A percentile compares a stretch with the other conserved stretches of the same genome.
phyloP scores from a whole-genome alignment of 2,113 vertebrate genomes.

The Sphyrna mokarran region DNA sequence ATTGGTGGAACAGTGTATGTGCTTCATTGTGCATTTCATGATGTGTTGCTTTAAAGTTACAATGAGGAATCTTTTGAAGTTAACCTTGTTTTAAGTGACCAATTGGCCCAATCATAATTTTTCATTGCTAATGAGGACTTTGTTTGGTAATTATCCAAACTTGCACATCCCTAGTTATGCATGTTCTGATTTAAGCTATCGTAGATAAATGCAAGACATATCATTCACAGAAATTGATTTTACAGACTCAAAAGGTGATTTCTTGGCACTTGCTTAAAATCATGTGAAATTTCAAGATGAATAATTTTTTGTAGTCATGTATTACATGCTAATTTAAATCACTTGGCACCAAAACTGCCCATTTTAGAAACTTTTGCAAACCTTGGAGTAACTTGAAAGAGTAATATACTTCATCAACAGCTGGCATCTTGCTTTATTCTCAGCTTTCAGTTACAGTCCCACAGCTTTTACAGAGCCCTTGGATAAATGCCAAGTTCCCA shows the following conservation, averaged over 20 bases:
- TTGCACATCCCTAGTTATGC: neutral
- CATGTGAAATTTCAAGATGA: neutral
- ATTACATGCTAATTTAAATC: neutral
- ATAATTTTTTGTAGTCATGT: neutral
- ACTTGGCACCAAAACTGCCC: neutral
- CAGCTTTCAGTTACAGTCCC: neutral
- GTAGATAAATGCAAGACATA: too few species aligned
- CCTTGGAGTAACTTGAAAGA: constrained; percentile 8
- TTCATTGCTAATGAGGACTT: constrained; percentile 19
- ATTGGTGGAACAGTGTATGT: neutral
- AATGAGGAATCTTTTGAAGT: neutral
- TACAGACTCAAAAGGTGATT: neutral
- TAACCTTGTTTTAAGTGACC: neutral
- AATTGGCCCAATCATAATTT: neutral
- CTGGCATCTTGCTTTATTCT: neutral
- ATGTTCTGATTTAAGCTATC: neutral
- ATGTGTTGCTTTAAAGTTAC: neutral
- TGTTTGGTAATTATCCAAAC: constrained; percentile 14
- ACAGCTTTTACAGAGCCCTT: neutral
- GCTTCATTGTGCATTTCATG: neutral
- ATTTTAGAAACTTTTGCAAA: constrained; percentile 6
- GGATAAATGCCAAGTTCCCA: neutral
- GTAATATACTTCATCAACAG: neutral
- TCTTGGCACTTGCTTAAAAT: neutral
- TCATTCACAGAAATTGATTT: neutral